Percentiles rank a stretch among this genome's conserved stretches.
These are phyloP conservation scores for Hippopotamyrus pictus DNA, from an alignment of 2,797 vertebrate genomes.

Conservation along the genomic window DNA sequence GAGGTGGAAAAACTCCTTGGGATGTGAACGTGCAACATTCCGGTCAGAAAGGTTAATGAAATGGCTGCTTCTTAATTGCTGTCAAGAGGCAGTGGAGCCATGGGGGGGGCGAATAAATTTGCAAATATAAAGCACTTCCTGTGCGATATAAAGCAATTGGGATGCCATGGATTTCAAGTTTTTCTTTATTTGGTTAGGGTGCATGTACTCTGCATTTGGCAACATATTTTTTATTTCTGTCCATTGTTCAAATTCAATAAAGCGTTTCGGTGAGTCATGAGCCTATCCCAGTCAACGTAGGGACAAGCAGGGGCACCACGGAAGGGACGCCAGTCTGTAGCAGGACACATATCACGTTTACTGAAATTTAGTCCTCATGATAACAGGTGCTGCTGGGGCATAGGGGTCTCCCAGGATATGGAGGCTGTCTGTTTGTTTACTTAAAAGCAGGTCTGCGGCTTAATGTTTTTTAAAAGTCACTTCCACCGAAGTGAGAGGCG, in stretches of 20 bases:
- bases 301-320: not conserved
- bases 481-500: not conserved
- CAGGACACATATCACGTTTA: not conserved
- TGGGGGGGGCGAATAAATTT: not conserved
- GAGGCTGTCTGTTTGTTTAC: not conserved
- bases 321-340: not conserved
- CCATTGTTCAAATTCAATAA: not conserved
- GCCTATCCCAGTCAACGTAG: not conserved
- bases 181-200: not conserved
- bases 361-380: not conserved
- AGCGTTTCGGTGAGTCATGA: not conserved
- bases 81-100: not conserved
- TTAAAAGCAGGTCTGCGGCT: not conserved
- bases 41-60: slow-evolving; percentile 1
- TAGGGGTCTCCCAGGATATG: no score
- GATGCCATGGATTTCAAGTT: not conserved
- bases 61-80: not conserved
- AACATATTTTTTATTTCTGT: not conserved
- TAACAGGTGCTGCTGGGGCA: not conserved
- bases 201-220: not conserved
- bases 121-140: not conserved
- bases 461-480: not conserved
- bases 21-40: not conserved
- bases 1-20: not conserved
- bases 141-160: not conserved